Evolutionary conservation across 2,113 vertebrate genomes (phyloP), one percentile per base, ranked within the genome.

Genomic region (Hemichromis elongatus): DNA sequence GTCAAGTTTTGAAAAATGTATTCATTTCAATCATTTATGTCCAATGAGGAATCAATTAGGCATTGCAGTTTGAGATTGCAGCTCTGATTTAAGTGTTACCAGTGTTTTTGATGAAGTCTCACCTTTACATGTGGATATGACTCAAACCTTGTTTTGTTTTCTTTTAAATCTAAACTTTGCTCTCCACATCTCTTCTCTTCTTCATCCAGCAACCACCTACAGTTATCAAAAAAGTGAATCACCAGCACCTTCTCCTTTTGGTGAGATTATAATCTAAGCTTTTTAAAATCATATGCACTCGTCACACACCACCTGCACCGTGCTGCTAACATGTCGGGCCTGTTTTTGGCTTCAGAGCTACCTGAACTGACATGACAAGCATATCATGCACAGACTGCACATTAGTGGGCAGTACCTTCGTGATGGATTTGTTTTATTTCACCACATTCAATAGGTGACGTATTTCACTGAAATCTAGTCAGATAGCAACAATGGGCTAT

Each of bases 141-240:
- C 12, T 45, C 30, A 81, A 68, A 57, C 21, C 7, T 2, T 11
- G 40, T 37, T 14, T 16, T 86, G 30, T 83, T 81, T 47, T 81
- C 14, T 35, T 19, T 14, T 3, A 0, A 4, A 56, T 75, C 24
- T 59, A 13, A 77, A 61, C 26, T 37, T 16, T 75, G 16, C 9
- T 78, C 26, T 77, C 19, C 6, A 37, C 8, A 10, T 28, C 2
- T 63, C 16, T 83, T 50, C 63, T 83, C 3, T 66, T 66, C 19
- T 8, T 83, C 50, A 54, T 81, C 16, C 13, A 61, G 4, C 26
- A 86, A 26, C 2, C 54, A 75, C 45, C 24, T 75, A 75, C 3
- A 3, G 1, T n/a, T 1, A 1, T 13, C 1, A 2, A 11, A 1
- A n/a, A 5, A 30, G 0, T 16, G 2, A 3, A 13, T 1, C 37